Percentiles rank a stretch among this genome's conserved stretches.
These are phyloP conservation scores for Phyllopteryx taeniolatus DNA, from an alignment of 2,113 vertebrate species.

Conservation along the genomic window DNA sequence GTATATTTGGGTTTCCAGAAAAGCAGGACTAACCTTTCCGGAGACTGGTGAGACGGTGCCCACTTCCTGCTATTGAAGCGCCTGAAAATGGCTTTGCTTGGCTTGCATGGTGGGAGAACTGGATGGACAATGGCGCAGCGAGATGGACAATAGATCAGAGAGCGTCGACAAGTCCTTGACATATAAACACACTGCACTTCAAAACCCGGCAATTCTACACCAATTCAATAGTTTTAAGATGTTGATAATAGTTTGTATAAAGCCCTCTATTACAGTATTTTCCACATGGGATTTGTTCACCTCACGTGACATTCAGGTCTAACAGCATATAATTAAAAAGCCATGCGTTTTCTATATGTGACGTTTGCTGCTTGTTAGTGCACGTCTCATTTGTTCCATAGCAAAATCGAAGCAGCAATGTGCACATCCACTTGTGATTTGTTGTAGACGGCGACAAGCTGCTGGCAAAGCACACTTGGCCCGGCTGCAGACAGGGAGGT, in stretches of 20 bases:
- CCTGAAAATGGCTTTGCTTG: constrained; percentile 57
- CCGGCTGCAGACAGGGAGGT: constrained; percentile 25
- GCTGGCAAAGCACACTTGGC: constrained; percentile 7
- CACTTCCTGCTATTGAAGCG: constrained; percentile 69
- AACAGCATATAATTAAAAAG: neutral
- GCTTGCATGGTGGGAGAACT: constrained; percentile 54
- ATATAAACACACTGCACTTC: constrained; percentile 32
- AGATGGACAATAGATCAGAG: constrained; percentile 52
- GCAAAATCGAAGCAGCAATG: constrained; percentile 57
- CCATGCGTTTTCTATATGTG: neutral
- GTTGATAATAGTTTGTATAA: neutral
- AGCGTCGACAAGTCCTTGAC: constrained; percentile 16
- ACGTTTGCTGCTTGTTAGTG: neutral
- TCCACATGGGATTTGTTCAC: neutral
- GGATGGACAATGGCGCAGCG: constrained; percentile 57
- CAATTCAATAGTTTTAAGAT: constrained; percentile 7
- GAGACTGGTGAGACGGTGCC: constrained; percentile 43
- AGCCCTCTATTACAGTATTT: neutral
- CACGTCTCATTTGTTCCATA: constrained; percentile 58
- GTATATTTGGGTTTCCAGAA: constrained; percentile 20
- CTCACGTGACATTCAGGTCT: neutral
- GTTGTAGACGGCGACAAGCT: constrained; percentile 7
- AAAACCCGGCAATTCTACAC: constrained; percentile 10
- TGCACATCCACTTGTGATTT: constrained; percentile 35
- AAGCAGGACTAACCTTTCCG: constrained; percentile 28